Percentiles rank a stretch among this genome's conserved stretches.
phyloP scores from a whole-genome alignment of 2,797 vertebrate species.

The Nannoperca obscura region DNA sequence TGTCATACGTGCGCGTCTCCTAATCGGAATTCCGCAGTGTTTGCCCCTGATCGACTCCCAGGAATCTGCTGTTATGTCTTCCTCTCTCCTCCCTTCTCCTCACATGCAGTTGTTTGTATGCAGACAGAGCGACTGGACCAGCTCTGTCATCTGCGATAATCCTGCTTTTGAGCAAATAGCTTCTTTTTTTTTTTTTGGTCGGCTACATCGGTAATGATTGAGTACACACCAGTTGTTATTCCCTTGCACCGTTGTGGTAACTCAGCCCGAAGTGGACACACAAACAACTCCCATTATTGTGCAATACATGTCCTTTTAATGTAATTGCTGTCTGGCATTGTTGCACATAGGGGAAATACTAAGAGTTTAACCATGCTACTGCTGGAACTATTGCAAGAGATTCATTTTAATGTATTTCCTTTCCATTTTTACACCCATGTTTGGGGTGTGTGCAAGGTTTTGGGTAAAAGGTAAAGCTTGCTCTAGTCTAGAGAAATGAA shows the following conservation, averaged over 20 bases:
- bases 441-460: background rate
- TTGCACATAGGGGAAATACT: slow-evolving; percentile 47
- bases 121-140: slow-evolving; percentile 37
- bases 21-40: slow-evolving; percentile 67
- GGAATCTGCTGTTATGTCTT: slow-evolving; percentile 86
- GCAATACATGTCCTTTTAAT: slow-evolving; percentile 63
- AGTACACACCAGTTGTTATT: slow-evolving; percentile 54
- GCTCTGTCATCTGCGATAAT: slow-evolving; percentile 45
- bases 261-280: slow-evolving; percentile 56
- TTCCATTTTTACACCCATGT: background rate
- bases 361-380: slow-evolving; percentile 20
- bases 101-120: slow-evolving; percentile 55
- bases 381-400: slow-evolving; percentile 2
- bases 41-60: slow-evolving; percentile 77
- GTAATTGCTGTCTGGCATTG: slow-evolving; percentile 46
- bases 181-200: slow-evolving; percentile 7
- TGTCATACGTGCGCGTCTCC: slow-evolving; percentile 31
- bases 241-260: slow-evolving; percentile 47
- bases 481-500: background rate
- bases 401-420: background rate
- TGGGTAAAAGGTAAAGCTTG: slow-evolving; percentile 9
- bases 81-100: slow-evolving; percentile 41
- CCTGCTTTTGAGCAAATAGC: slow-evolving; percentile 37
- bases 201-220: slow-evolving; percentile 35
- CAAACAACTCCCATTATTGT: slow-evolving; percentile 71